phyloP scores from a whole-genome alignment of 2,113 vertebrate genomes.

The Natator depressus region DNA sequence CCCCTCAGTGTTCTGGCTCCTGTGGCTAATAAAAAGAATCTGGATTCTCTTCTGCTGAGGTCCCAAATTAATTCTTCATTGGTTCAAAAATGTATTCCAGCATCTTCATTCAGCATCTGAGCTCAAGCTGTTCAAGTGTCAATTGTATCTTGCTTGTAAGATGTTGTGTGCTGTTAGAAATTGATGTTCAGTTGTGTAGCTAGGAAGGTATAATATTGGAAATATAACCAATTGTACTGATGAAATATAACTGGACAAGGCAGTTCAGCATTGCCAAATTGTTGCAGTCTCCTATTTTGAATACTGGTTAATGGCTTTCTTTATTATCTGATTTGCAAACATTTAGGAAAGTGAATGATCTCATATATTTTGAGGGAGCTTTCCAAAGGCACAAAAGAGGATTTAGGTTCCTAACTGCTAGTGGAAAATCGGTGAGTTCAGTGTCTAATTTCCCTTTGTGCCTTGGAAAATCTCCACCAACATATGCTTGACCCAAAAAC shows the following conservation, averaged over 20 bases:
- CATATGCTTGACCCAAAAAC: background rate
- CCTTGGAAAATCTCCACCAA: background rate
- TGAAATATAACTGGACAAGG: conserved; percentile 25
- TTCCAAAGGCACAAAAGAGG: background rate
- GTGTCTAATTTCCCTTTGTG: background rate
- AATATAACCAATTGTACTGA: background rate
- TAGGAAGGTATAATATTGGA: background rate
- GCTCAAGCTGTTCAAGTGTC: conserved; percentile 16
- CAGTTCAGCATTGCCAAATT: background rate
- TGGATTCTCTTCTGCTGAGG: conserved; percentile 14
- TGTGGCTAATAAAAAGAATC: background rate
- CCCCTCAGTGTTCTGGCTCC: background rate
- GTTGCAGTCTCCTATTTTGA: background rate
- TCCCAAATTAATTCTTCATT: conserved; percentile 25
- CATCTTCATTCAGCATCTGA: conserved; percentile 24
- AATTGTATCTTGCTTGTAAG: background rate
- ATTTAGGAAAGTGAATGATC: background rate
- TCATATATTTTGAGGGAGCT: background rate
- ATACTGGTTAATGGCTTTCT: background rate
- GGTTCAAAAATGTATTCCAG: conserved; percentile 9
- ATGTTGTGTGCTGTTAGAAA: background rate
- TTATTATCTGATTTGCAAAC: background rate
- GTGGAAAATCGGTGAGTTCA: background rate
- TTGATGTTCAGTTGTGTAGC: background rate
- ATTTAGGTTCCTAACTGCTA: background rate